Evolutionary conservation across 2,888 invertebrate species (phyloP).

Genomic region (Volucella inflata): DNA sequence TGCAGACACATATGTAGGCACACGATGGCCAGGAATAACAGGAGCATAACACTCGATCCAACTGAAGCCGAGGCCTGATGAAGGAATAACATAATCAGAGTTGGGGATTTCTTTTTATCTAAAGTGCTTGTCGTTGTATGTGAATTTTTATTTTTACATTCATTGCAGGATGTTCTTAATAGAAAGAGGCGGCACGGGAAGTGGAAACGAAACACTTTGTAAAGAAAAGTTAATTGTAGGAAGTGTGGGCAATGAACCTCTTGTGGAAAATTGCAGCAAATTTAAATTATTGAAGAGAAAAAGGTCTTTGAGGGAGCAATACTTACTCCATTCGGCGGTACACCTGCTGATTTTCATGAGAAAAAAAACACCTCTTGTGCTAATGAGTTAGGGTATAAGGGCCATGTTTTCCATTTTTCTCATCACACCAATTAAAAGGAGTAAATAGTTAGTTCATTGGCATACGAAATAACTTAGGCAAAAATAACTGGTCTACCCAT

Average conservation of each 20-base stretch:
- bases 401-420: too few species aligned
- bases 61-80: constrained; percentile 10
- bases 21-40: background rate
- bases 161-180: background rate
- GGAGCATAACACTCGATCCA: constrained; percentile 18
- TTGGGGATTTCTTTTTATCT: constrained; percentile 34
- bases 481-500: too few species aligned
- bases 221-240: constrained; percentile 51
- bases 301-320: constrained; percentile 5
- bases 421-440: too few species aligned
- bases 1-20: constrained; percentile 31
- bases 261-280: constrained; percentile 23
- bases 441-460: too few species aligned
- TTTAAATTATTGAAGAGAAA: constrained; percentile 2
- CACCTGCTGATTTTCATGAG: too few species aligned
- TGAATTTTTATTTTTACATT: constrained; percentile 22
- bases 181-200: background rate
- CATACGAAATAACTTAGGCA: too few species aligned
- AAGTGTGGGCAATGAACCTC: constrained; percentile 71
- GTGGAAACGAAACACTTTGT: constrained; percentile 29
- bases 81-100: constrained; percentile 50
- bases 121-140: constrained; percentile 32
- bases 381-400: too few species aligned
- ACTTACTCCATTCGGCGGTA: too few species aligned
- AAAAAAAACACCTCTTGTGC: too few species aligned